Evolutionary conservation across 2,888 invertebrate species (phyloP), one percentile per base, ranked within the genome.

Genomic region (Anoncus sp.): DNA sequence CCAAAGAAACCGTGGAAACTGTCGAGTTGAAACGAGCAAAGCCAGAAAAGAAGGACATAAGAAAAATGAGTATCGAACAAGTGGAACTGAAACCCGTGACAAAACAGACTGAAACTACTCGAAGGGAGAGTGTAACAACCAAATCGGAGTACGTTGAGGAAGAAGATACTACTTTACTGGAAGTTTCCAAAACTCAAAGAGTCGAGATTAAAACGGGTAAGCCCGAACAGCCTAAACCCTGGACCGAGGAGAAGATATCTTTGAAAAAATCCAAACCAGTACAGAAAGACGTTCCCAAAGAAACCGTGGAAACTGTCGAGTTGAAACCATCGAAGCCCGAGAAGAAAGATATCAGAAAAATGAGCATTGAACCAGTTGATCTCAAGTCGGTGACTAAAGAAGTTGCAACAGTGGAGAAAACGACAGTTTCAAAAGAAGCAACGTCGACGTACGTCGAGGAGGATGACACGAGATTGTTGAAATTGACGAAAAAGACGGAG

Each of bases 311-410:
- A 57, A 81, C 85, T 57, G 76, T 88, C 0, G 81, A 83, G 12
- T 86, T 94, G 16, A 86, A 84, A 65, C 81, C 81, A 2, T 62
- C 82, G 7, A 77, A 78, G 49, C 86, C 82, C 35, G 84, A 85
- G 27, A 82, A 78, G 27, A 82, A 62, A 49, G 82, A 84, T n/a
- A 53, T 77, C 3, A 69, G 60, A 4, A 83, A 84, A 57, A 84
- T 85, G 57, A 79, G 78, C 1, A 3, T 83, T 3, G 94, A 96
- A 89, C 92, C 92, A 81, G 92, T 94, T 7, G 92, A 90, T 76
- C 87, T 94, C 6, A 94, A 94, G 82, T 90, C 90, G 79, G 89
- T 91, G 82, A 83, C 85, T 75, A 85, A 89, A 10, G 83, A 83
- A 51, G 88, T 86, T 67, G 90, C 91, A 77, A 85, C 84, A 45